Conservation (phyloP, 2,797 vertebrate species). For the Notoglanidium macrostoma region DNA sequence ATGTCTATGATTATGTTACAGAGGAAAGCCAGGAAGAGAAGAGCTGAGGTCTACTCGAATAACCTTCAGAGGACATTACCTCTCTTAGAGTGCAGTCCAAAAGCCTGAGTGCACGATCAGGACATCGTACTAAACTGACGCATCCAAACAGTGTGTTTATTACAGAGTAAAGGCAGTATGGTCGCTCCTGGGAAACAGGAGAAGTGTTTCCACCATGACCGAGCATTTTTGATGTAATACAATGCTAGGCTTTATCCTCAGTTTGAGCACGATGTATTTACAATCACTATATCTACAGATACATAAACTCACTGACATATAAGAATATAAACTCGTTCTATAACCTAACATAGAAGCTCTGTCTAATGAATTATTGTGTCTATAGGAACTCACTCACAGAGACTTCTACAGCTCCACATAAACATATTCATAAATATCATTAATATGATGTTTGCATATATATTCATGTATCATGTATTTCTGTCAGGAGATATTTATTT, state of each 20-base stretch:
- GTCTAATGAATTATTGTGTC: no score
- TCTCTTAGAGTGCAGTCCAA: neutral
- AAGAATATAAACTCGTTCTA: no score
- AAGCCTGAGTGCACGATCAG: neutral
- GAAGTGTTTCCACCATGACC: neutral
- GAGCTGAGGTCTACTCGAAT: neutral
- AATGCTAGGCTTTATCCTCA: neutral
- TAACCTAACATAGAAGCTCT: no score
- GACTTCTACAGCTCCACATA: no score
- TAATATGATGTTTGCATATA: no score
- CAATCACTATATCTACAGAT: neutral
- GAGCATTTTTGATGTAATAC: constrained; percentile 10
- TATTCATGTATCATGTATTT: no score
- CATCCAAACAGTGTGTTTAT: neutral
- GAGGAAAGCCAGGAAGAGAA: neutral
- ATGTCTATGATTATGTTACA: constrained; percentile 11
- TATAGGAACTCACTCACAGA: no score
- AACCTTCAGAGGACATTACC: neutral
- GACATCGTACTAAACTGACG: neutral
- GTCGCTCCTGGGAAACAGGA: neutral
- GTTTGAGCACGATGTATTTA: neutral
- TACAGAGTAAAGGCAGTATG: neutral
- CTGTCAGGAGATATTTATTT: no score
- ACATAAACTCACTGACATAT: neutral
- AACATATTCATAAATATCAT: no score